Percentiles rank a stretch among this genome's conserved stretches.
phyloP scores from a whole-genome alignment of 1,140 invertebrate species.

The Lepidurus arcticus region DNA sequence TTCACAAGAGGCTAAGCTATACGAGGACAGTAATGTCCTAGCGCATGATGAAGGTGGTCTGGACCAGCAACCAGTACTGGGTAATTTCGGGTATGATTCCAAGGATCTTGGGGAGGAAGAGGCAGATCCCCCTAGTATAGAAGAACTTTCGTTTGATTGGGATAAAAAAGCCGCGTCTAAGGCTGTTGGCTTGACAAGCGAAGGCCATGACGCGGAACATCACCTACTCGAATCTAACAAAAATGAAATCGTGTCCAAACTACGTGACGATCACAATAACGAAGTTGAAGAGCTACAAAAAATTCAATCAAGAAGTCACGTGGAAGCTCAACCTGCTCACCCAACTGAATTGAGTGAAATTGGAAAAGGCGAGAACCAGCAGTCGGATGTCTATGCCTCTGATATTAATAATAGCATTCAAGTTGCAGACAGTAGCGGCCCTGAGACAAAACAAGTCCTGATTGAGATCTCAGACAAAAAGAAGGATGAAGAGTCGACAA shows the following conservation, averaged over 20 bases:
- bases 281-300: conserved; percentile 12
- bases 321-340: conserved; percentile 8
- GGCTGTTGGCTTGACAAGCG: neutral
- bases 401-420: conserved; percentile 12
- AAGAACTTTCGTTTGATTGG: neutral
- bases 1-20: conserved; percentile 3
- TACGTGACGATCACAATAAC: conserved; percentile 19
- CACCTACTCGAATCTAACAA: neutral
- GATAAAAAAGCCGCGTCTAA: neutral
- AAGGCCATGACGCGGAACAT: neutral
- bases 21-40: neutral
- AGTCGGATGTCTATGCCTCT: conserved; percentile 1
- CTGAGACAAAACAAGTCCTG: neutral
- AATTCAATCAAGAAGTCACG: neutral
- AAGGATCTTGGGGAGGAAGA: neutral
- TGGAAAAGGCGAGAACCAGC: neutral
- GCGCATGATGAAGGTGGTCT: neutral
- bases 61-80: neutral
- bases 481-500: neutral
- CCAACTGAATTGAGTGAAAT: conserved; percentile 19
- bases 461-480: neutral
- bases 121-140: neutral
- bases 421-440: neutral
- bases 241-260: conserved; percentile 15
- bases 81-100: neutral